phyloP scores from a whole-genome alignment of 2,888 invertebrate genomes.

The Frankliniella fusca region DNA sequence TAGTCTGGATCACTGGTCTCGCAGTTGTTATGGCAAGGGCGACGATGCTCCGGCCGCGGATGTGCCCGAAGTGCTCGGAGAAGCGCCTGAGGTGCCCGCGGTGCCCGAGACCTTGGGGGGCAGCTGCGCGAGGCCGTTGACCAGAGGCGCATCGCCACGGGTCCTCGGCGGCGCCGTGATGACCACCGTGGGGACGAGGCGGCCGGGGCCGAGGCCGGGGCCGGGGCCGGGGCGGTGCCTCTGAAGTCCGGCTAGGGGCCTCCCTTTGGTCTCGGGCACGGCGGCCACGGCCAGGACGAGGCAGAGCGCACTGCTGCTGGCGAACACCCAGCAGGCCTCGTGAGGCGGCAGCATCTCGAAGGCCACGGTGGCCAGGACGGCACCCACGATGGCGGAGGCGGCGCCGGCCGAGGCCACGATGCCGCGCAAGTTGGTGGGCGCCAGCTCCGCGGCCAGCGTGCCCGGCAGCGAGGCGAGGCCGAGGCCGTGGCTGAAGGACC shows the following conservation, averaged over 20 bases:
- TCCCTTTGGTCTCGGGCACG: conserved; percentile 1
- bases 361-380: conserved; percentile 18
- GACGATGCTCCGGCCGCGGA: no score
- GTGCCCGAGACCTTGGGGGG: no score
- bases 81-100: no score
- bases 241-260: not conserved
- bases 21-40: no score
- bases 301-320: not conserved
- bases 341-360: conserved; percentile 5
- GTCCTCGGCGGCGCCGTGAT: no score
- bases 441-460: conserved; percentile 7
- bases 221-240: no score
- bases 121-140: no score
- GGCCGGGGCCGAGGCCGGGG: no score
- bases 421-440: conserved; percentile 17
- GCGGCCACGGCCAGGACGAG: not conserved
- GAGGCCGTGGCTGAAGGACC: conserved; percentile 6
- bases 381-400: conserved; percentile 3
- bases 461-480: not conserved
- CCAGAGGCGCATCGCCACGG: no score
- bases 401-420: not conserved
- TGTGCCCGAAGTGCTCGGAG: no score
- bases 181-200: no score
- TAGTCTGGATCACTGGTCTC: no score
- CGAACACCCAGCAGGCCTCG: conserved; percentile 17